Percentiles rank a stretch among this genome's conserved stretches.
These are phyloP conservation scores for Zophobas morio DNA, from an alignment of 1,140 invertebrate species.

Conservation along the genomic window DNA sequence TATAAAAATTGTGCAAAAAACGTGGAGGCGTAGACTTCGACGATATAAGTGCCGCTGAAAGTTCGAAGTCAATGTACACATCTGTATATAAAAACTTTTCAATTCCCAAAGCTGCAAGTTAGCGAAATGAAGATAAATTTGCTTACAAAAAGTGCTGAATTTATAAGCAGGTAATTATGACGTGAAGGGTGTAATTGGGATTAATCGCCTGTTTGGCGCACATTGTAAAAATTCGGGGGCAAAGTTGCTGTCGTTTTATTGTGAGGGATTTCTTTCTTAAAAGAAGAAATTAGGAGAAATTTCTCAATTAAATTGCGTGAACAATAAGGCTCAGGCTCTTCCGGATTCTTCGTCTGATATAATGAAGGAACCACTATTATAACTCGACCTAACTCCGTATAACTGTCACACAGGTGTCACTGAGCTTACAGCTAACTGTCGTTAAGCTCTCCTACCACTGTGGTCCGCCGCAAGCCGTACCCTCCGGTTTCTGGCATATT, in stretches of 20 bases:
- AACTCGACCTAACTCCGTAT: conserved; percentile 40
- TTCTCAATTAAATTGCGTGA: conserved; percentile 27
- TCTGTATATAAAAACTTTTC: neutral
- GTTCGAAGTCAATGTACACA: too few relatives aligned
- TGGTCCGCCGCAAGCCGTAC: conserved; percentile 46
- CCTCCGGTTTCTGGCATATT: conserved; percentile 47
- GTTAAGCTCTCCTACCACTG: conserved; percentile 43
- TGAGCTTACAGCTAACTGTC: conserved; percentile 44
- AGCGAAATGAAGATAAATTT: conserved; percentile 32
- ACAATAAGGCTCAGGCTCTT: conserved; percentile 25
- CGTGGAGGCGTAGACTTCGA: too few relatives aligned
- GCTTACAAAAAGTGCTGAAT: conserved; percentile 27
- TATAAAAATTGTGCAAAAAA: too few relatives aligned
- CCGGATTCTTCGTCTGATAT: conserved; percentile 31
- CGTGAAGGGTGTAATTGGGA: conserved; percentile 24
- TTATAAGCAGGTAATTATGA: conserved; percentile 31
- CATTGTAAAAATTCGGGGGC: conserved; percentile 18
- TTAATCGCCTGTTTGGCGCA: conserved; percentile 20
- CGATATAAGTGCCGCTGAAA: too few relatives aligned
- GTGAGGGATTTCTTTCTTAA: conserved; percentile 15
- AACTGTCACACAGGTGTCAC: conserved; percentile 48
- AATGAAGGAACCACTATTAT: conserved; percentile 42
- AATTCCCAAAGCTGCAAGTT: conserved; percentile 2
- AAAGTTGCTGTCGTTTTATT: conserved; percentile 16
- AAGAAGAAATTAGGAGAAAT: conserved; percentile 36